phyloP scores from a whole-genome alignment of 2,113 vertebrate genomes.

The Edolisoma coerulescens region DNA sequence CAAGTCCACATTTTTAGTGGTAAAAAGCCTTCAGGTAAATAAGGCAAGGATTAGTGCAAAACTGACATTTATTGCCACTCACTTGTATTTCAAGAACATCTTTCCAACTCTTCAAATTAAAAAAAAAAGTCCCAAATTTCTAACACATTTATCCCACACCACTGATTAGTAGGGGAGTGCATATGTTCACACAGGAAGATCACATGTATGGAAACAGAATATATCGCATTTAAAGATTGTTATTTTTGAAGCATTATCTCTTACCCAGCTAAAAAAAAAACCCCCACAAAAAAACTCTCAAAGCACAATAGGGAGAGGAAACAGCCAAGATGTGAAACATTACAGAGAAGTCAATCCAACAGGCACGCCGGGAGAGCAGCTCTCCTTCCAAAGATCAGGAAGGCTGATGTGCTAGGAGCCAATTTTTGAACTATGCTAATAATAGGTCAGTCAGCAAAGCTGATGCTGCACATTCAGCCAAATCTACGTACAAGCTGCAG shows the following conservation, averaged over 20 bases:
- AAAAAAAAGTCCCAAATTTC: background rate
- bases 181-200: background rate
- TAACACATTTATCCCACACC: background rate
- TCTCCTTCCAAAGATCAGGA: background rate
- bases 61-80: background rate
- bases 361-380: background rate
- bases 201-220: background rate
- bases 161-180: background rate
- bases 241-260: background rate
- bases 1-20: background rate
- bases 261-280: background rate
- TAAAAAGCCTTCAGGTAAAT: background rate
- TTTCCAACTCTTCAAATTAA: background rate
- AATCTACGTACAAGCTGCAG: background rate
- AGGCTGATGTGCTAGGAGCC: background rate
- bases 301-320: background rate
- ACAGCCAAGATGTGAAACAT: background rate
- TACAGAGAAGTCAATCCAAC: background rate
- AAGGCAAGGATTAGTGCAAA: background rate
- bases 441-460: slow-evolving; percentile 3
- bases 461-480: background rate
- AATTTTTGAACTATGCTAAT: background rate
- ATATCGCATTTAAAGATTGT: background rate
- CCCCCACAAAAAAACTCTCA: background rate
- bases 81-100: background rate